phyloP scores from a whole-genome alignment of 1,140 invertebrate species.

The Calosoma granatense region DNA sequence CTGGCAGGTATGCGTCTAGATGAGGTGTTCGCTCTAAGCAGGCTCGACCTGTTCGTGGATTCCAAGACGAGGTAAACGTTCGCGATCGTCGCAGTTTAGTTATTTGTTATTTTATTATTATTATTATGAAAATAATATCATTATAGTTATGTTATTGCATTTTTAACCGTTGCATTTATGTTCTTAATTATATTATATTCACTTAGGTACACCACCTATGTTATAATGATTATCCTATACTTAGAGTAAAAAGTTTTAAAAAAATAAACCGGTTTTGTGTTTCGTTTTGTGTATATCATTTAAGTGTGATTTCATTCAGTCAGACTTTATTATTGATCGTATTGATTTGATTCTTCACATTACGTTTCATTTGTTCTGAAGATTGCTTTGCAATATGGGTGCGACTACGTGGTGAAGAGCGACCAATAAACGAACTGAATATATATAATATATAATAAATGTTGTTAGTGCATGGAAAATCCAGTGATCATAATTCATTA shows the following conservation, averaged over 20 bases:
- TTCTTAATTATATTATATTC: conserved; percentile 13
- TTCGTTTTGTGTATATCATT: not conserved
- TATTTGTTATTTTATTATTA: conserved; percentile 12
- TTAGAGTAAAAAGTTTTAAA: not conserved
- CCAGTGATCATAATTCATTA: not conserved
- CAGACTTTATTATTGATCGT: conserved; percentile 7
- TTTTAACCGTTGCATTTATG: conserved; percentile 29
- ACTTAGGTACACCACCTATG: not conserved
- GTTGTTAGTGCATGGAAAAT: conserved; percentile 5
- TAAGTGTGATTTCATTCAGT: not conserved
- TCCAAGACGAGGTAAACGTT: conserved; percentile 14
- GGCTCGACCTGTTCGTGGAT: conserved; percentile 32
- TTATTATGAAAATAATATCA: conserved; percentile 20
- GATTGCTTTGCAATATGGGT: conserved; percentile 2
- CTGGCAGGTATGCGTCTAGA: conserved; percentile 33
- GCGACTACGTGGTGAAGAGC: conserved; percentile 1
- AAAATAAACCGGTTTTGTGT: not conserved
- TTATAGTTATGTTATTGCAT: conserved; percentile 33
- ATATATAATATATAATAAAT: too few species aligned
- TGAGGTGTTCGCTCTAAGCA: conserved; percentile 32
- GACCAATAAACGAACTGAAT: conserved; percentile 6
- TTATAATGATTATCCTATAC: not conserved
- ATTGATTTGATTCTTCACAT: not conserved
- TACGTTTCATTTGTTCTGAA: not conserved
- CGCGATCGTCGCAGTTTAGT: conserved; percentile 9